Evolutionary conservation across 2,113 vertebrate genomes (phyloP).

Genomic region (Festucalex cinctus): DNA sequence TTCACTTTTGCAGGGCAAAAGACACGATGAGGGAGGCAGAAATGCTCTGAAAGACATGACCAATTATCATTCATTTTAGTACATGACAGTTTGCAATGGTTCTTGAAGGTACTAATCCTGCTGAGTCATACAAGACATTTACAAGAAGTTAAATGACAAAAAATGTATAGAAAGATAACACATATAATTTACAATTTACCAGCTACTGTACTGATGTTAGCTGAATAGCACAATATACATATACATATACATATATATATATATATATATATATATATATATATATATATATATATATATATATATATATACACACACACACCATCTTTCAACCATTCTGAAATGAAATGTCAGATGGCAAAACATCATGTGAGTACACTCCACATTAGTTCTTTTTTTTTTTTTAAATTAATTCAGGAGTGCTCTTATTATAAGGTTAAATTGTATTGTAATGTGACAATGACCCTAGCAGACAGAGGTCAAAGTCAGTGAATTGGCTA

Average conservation of each 20-base stretch:
- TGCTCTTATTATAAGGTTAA: background rate
- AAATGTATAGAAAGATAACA: background rate
- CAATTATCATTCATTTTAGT: background rate
- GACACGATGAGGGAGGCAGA: conserved; percentile 60
- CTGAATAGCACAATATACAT: background rate
- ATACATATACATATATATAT: no score
- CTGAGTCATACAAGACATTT: background rate
- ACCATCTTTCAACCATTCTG: background rate
- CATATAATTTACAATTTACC: background rate
- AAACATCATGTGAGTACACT: background rate
- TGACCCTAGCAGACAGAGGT: background rate
- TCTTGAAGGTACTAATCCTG: background rate
- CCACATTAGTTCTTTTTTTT: background rate
- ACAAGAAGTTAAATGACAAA: no score
- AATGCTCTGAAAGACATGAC: conserved; percentile 26
- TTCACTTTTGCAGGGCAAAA: conserved; percentile 52
- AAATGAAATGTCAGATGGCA: background rate
- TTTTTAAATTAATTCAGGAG: background rate
- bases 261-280: no score
- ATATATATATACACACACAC: no score
- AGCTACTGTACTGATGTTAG: background rate
- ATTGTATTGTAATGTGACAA: background rate
- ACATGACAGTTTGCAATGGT: background rate
- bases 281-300: no score
- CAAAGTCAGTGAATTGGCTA: background rate